Evolutionary conservation across 2,888 invertebrate genomes (phyloP).

Genomic region (Andrena fulva): DNA sequence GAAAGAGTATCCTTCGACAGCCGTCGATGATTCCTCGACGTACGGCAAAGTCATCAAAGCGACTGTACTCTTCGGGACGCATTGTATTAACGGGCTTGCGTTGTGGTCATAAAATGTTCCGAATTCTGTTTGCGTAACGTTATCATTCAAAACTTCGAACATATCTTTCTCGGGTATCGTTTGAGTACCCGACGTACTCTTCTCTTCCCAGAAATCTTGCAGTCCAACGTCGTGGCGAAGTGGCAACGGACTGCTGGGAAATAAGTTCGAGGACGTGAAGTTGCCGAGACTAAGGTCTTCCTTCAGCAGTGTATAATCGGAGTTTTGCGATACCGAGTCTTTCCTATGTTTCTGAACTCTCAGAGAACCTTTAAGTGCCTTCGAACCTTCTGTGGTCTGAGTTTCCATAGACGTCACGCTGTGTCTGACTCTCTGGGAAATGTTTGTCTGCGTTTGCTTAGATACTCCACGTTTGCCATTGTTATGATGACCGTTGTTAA

Average conservation of each 20-base stretch:
- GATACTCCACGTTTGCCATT: slow-evolving; percentile 73
- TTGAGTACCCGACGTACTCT: slow-evolving; percentile 83
- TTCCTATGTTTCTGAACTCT: slow-evolving; percentile 55
- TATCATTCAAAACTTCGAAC: slow-evolving; percentile 78
- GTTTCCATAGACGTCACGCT: slow-evolving; percentile 79
- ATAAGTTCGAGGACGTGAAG: slow-evolving; percentile 75
- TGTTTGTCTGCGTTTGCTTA: slow-evolving; percentile 81
- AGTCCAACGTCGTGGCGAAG: slow-evolving; percentile 80
- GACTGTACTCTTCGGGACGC: slow-evolving; percentile 70
- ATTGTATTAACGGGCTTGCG: slow-evolving; percentile 67
- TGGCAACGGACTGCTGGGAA: slow-evolving; percentile 79
- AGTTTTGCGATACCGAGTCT: slow-evolving; percentile 51
- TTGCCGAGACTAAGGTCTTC: slow-evolving; percentile 71
- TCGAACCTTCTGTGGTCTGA: slow-evolving; percentile 74
- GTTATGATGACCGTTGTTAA: slow-evolving; percentile 33
- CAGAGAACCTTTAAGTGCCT: slow-evolving; percentile 35
- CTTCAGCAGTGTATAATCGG: slow-evolving; percentile 65
- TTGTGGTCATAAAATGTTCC: slow-evolving; percentile 74
- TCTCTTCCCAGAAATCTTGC: slow-evolving; percentile 82
- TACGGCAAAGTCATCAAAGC: slow-evolving; percentile 71
- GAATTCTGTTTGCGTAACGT: slow-evolving; percentile 78
- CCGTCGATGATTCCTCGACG: slow-evolving; percentile 66
- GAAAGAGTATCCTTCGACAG: slow-evolving; percentile 69
- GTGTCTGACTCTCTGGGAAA: slow-evolving; percentile 70
- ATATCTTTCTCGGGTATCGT: slow-evolving; percentile 81